Percentiles rank a stretch among this genome's conserved stretches.
phyloP scores from a whole-genome alignment of 2,113 vertebrate genomes.

The Butorides virescens region DNA sequence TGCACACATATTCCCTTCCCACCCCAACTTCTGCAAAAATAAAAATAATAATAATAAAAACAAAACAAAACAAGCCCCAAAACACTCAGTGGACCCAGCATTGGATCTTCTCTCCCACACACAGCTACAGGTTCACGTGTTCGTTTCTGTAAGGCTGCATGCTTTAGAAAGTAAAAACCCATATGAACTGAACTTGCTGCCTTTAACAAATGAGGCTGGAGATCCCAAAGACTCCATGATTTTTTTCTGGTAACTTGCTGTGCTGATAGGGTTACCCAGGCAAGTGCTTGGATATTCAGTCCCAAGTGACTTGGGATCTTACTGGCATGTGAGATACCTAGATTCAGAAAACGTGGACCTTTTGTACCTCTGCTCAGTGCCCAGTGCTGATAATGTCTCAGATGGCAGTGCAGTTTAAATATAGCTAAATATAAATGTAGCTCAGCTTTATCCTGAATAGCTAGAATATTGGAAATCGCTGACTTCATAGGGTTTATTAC shows the following conservation, averaged over 20 bases:
- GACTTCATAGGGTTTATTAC: background rate
- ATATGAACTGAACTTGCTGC: background rate
- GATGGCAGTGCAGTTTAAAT: background rate
- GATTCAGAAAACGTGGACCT: background rate
- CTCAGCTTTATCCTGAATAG: background rate
- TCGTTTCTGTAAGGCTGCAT: background rate
- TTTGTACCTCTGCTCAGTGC: background rate
- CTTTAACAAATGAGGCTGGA: background rate
- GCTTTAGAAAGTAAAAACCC: background rate
- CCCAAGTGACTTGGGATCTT: background rate
- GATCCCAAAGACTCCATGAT: background rate
- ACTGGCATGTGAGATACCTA: background rate
- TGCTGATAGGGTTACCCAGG: background rate
- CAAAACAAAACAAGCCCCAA: background rate
- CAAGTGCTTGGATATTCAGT: background rate
- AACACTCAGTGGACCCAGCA: background rate
- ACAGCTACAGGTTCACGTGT: accelerated
- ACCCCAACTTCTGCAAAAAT: background rate
- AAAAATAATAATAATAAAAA: background rate
- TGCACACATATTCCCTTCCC: background rate
- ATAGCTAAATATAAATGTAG: background rate
- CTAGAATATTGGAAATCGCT: background rate
- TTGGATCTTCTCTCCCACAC: background rate
- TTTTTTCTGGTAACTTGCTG: background rate
- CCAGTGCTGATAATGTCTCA: background rate